A percentile compares a stretch with the other conserved stretches of the same genome.
phyloP scores from a whole-genome alignment of 2,797 vertebrate species.

The Thalassophryne amazonica region DNA sequence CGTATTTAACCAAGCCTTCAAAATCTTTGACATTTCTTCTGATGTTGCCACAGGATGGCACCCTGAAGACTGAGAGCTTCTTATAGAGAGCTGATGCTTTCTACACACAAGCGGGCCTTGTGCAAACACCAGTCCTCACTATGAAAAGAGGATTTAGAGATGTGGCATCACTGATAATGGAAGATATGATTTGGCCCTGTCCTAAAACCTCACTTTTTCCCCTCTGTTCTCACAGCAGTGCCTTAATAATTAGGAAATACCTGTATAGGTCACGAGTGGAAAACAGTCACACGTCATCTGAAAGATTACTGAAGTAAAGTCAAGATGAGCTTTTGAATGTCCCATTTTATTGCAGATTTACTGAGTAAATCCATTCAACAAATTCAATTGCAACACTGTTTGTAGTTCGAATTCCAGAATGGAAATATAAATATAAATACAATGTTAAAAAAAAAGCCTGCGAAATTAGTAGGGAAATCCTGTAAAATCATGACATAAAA shows the following conservation, averaged over 20 bases:
- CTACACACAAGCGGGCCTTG: slow-evolving; percentile 45
- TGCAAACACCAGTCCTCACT: slow-evolving; percentile 47
- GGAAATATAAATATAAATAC: no score
- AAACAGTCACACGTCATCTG: slow-evolving; percentile 25
- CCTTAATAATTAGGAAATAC: slow-evolving; percentile 51
- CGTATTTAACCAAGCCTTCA: slow-evolving; percentile 80
- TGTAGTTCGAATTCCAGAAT: no score
- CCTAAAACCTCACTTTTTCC: slow-evolving; percentile 36
- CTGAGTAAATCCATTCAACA: no score
- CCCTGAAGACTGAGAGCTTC: slow-evolving; percentile 72
- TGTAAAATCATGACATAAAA: no score
- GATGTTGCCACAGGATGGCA: slow-evolving; percentile 78
- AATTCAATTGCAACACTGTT: no score
- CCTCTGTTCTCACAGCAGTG: slow-evolving; percentile 30
- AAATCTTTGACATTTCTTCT: slow-evolving; percentile 83
- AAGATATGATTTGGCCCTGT: slow-evolving; percentile 41
- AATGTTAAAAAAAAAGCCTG: no score
- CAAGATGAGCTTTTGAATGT: slow-evolving; percentile 7
- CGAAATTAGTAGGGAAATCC: no score
- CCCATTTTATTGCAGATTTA: not conserved
- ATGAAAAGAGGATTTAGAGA: slow-evolving; percentile 68
- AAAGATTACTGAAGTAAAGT: slow-evolving; percentile 20
- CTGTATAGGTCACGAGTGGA: slow-evolving; percentile 2
- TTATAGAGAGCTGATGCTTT: slow-evolving; percentile 48
- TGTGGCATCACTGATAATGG: slow-evolving; percentile 32